Base-by-base conservation (phyloP, 2,797 vertebrate genomes). In the Liparis tanakae region DNA sequence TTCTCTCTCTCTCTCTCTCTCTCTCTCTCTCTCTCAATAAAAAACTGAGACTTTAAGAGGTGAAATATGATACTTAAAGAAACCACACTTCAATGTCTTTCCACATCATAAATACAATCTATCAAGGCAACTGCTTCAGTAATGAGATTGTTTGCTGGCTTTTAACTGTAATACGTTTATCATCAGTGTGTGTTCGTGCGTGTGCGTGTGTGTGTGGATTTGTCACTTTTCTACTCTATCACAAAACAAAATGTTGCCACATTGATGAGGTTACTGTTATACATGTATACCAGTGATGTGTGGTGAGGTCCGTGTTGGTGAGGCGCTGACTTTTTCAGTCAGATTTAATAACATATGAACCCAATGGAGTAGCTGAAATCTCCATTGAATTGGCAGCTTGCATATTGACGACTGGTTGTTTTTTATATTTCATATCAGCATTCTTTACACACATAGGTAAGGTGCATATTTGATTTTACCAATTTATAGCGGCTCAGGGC, bases 21-120 rank as follows among this genome's bases (percentile, higher is more conserved):
- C 4, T 67, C 34, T 58, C n/a, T 69, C 6, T 55, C 34, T 46
- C 3, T 67, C 20, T 20, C n/a, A 30, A 83, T 72, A 18, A 86
- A 85, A 77, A 77, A 72, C 67, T 65, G 63, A 80, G 61, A 82
- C 72, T 63, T 60, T n/a, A n/a, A 36, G 70, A 80, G 66, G 71
- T 84, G 77, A 81, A 83, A 82, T 58, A 72, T 70, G 80, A 89
- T 86, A 87, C 84, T 69, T 56, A 2, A 18, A 74, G 67, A 82
- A 76, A 48, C 85, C 81, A 78, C 80, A 85, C 81, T 54, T 85
- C 62, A 70, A 0, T 73, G 6, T 63, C 30, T 62, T 79, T 85
- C 51, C 54, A 77, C 39, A 64, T 79, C 44, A 71, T 78, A 63
- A 76, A 83, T 75, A 78, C 59, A 73, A 66, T 80, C 53, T 72